Base-by-base conservation (phyloP, 2,888 invertebrate species). In the Cataglyphis albicans region DNA sequence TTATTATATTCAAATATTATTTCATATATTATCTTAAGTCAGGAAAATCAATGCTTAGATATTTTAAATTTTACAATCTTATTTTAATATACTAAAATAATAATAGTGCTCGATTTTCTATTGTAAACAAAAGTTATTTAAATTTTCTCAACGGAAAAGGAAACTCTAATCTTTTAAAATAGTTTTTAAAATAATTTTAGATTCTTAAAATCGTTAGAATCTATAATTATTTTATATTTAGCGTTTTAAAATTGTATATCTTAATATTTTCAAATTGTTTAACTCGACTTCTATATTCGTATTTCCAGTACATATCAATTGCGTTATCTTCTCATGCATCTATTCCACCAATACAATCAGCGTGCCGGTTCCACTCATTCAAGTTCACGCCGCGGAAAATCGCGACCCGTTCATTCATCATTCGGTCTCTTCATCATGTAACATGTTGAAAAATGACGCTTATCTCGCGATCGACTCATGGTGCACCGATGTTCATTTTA, bases 391-490 rank as follows among this genome's bases (percentile, higher is more conserved):
- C 61, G 75, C 83, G 84, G 84, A 87, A 89, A 89, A 86, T 88
- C 86, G 87, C 76, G 35, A 52, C 44, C 61, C 72, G 68, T 68
- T 88, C 90, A 89, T 90, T 88, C 84, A 90, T 90, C 90, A 90
- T 74, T 48, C 85, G 65, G 82, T n/a, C 61, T 64, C 65, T 65
- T 83, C 82, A 59, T 75, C 86, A 81, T 81, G 85, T 83, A 85
- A 82, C 84, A 75, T 86, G 86, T 84, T 90, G 89, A 90, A 90
- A 90, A 90, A 89, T 90, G 90, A 90, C 90, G 67, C 74, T 89
- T 90, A 89, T 90, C 90, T 90, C 64, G 35, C 70, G 82, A 84
- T 67, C 81, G 52, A 83, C 86, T 89, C 85, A 83, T 65, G 52
- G 74, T 57, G 57, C 85, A 83, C 84, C 87, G 81, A 75, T 89